Evolutionary conservation across 2,888 invertebrate genomes (phyloP), one percentile per base, ranked within the genome.

Genomic region (Synanthedon andrenaeformis): DNA sequence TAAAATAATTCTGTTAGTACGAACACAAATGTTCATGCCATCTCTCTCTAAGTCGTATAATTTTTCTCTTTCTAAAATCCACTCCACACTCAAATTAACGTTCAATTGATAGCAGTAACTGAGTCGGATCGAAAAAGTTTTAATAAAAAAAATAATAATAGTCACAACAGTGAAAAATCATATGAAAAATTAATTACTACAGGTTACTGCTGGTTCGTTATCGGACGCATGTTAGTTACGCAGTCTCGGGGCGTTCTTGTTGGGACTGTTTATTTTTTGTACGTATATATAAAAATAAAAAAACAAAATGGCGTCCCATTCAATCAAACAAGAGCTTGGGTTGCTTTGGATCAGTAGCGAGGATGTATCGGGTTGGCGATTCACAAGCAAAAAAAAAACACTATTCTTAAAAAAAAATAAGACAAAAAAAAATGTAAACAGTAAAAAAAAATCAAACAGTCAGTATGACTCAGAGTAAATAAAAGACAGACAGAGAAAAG

Each of bases 391-490:
- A 81, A 73, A 70, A 70, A 67, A 76, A 79, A 81, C 76, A 81
- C 82, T 82, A 80, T 76, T 74, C 70, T 73, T 73, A 78, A 74
- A 72, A 63, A 72, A 72, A 71, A 66, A 71, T 62, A 70, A 62
- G 64, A 67, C 64, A 67, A 67, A 67, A 63, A 64, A 64, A 64
- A 72, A 65, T 65, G 58, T 65, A 65, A 62, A 68, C 65, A 66
- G 66, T 60, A 70, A 74, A 79, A 71, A 65, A 68, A 82, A 86
- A 84, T 74, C 87, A 87, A 87, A 87, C 87, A 87, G 87, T 86
- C 87, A 87, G 85, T 87, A 87, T 87, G 87, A 87, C 86, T 86
- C 53, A 80, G 74, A 79, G 76, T 73, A 77, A 86, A 79, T 70
- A 82, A 84, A 79, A 85, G 79, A 82, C 64, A 86, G 83, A 82